Base-by-base conservation (phyloP, 2,113 vertebrate genomes). In the Thamnaconus septentrionalis region DNA sequence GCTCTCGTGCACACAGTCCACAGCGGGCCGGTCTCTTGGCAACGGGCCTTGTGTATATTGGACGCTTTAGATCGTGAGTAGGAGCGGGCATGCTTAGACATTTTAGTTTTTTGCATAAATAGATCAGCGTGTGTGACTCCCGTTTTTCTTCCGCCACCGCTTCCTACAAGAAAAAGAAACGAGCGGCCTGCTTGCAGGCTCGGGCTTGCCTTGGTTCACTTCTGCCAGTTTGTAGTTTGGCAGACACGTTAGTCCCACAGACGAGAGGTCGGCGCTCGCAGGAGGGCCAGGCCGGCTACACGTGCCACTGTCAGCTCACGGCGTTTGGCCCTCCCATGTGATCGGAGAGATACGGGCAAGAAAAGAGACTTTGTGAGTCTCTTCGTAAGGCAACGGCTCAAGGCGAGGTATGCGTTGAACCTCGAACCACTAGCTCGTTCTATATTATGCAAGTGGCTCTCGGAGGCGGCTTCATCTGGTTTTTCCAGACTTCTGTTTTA, bases 61-160 rank as follows among this genome's bases (percentile, higher is more conserved):
- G 12, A 56, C n/a, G 52, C 52, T 52, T 76, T 42, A 4, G 59
- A 57, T 0, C 61, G 57, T 62, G 63, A 81, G 46, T 53, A 75
- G 68, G 53, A 81, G 56, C 76, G 62, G 76, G 71, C 46, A 76
- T 60, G 74, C 77, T 85, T 73, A 70, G 68, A 79, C 55, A 6
- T 72, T 61, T 31, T 31, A 31, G 18, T 31, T 31, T 31, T 31
- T 76, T 10, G 75, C 68, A 69, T 56, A 71, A 76, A 71, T 80
- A 69, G 46, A 74, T 72, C 47, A 47, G 5, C 42, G 62, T 48
- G 62, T 48, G 31, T 2, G 3, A 59, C 49, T 70, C 51, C 52
- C 5, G 7, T 0, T 6, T 59, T 57, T 56, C 4, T 4, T 8
- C 41, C 18, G 12, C 11, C 50, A 40, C 47, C 39, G 40, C 41